phyloP scores from a whole-genome alignment of 2,888 invertebrate species.

The Scaptomyza parva region DNA sequence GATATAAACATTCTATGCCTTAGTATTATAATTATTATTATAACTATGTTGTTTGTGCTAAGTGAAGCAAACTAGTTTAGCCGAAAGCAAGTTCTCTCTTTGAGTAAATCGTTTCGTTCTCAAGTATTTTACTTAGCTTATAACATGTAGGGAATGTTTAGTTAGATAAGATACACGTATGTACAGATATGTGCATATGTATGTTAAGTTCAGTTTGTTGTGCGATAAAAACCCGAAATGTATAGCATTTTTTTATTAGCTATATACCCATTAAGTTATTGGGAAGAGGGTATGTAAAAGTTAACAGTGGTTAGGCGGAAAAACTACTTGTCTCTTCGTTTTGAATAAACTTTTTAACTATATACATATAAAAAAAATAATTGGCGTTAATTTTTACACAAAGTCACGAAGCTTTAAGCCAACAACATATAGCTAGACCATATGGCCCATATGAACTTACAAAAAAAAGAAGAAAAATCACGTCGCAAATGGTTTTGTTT shows the following conservation, averaged over 20 bases:
- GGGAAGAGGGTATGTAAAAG: neutral
- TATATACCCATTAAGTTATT: conserved; percentile 11
- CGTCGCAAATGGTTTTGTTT: conserved; percentile 47
- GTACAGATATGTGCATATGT: neutral
- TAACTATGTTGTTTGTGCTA: neutral
- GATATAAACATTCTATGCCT: conserved; percentile 7
- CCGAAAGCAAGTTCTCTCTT: conserved; percentile 4
- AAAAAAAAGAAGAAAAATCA: conserved; percentile 32
- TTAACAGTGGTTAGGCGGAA: neutral
- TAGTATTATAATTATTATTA: neutral
- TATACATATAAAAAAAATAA: conserved; percentile 42
- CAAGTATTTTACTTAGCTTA: conserved; percentile 32
- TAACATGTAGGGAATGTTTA: conserved; percentile 15
- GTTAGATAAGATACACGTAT: conserved; percentile 52
- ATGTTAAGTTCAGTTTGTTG: conserved; percentile 3
- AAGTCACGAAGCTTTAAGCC: conserved; percentile 48
- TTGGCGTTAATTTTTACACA: conserved; percentile 54
- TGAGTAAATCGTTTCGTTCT: conserved; percentile 5
- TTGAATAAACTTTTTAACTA: conserved; percentile 24
- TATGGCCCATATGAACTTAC: conserved; percentile 41
- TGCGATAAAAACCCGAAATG: conserved; percentile 38
- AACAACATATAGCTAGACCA: conserved; percentile 46
- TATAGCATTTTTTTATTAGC: conserved; percentile 20
- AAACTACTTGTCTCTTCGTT: too few relatives aligned
- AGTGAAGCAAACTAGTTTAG: conserved; percentile 19